phyloP scores from a whole-genome alignment of 2,888 invertebrate genomes.

The Mythimna albipuncta region DNA sequence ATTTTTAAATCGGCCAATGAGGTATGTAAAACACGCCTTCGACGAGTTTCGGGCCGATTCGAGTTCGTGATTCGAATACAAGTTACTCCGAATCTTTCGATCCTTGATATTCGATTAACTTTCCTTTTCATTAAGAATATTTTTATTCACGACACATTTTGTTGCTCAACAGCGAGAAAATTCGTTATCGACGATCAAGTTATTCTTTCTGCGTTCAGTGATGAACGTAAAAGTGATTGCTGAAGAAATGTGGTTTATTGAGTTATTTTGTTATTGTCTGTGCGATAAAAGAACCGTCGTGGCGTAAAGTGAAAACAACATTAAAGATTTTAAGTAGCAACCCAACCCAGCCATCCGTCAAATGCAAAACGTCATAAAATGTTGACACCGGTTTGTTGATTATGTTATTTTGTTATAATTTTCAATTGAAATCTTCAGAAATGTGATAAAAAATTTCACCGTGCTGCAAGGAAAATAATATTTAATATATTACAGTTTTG shows the following conservation, averaged over 20 bases:
- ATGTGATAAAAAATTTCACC: too few species aligned
- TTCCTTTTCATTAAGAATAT: conserved; percentile 80
- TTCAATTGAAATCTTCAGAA: too few species aligned
- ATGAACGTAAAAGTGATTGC: conserved; percentile 25
- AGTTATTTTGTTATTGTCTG: conserved; percentile 23
- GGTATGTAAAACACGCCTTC: conserved; percentile 57
- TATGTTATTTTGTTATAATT: too few species aligned
- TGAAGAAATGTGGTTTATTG: conserved; percentile 17
- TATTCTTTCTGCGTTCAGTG: conserved; percentile 31
- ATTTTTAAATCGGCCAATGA: conserved; percentile 75
- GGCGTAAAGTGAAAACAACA: too few species aligned
- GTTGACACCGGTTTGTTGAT: too few species aligned
- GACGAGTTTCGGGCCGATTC: conserved; percentile 65
- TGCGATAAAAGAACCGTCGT: too few species aligned
- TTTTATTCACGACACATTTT: conserved; percentile 73
- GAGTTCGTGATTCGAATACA: conserved; percentile 74
- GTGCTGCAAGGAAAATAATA: too few species aligned
- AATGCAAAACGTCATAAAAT: too few species aligned
- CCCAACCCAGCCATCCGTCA: too few species aligned
- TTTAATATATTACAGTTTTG: too few species aligned
- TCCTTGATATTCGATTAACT: conserved; percentile 75
- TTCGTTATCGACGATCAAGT: conserved; percentile 37
- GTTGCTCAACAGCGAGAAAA: conserved; percentile 68
- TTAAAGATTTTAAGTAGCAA: too few species aligned
- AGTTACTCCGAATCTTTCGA: conserved; percentile 64